Base-by-base conservation (phyloP, 2,888 invertebrate species). In the Mellilla xanthometata region DNA sequence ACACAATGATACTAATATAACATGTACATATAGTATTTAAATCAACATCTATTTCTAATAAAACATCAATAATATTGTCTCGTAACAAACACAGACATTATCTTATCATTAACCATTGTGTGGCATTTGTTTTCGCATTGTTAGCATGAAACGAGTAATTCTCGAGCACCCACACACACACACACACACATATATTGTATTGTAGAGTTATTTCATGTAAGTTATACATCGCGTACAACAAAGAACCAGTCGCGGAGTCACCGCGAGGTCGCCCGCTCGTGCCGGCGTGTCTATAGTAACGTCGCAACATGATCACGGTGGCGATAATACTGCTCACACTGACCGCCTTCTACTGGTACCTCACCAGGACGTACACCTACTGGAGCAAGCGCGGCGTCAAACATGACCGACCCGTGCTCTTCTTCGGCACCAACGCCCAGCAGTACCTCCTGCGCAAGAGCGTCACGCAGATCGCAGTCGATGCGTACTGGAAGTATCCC, bases 401-500 rank as follows among this genome's bases (percentile, higher is more conserved):
- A 56, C 66, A 78, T 59, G 76, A 76, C 31, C 65, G 62, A 39
- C 76, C 76, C 0, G 26, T 64, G 3, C 51, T 65, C 1, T 40
- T 74, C 12, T 63, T 79, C 39, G 79, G 79, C 1, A 76, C 56
- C 6, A 72, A 72, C 28, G 7, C 52, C 0, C 39, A 55, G 15
- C 57, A 45, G 2, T 72, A 65, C 32, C 54, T 72, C 2, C 23
- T 62, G 22, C 52, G 42, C 39, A 70, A 65, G 36, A 78, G 75
- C 34, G 28, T 72, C 7, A 59, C 76, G 0, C 60, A 79, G 31
- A 32, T 66, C n/a, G 58, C 65, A 2, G 67, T 42, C 1, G 72
- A 77, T 7, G 48, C 54, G 24, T 79, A 79, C 39, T 67, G 68
- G 63, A 76, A 69, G 43, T 77, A 75, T 49, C 77, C 80, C 0